phyloP scores from a whole-genome alignment of 2,797 vertebrate genomes.

The Merluccius polli region DNA sequence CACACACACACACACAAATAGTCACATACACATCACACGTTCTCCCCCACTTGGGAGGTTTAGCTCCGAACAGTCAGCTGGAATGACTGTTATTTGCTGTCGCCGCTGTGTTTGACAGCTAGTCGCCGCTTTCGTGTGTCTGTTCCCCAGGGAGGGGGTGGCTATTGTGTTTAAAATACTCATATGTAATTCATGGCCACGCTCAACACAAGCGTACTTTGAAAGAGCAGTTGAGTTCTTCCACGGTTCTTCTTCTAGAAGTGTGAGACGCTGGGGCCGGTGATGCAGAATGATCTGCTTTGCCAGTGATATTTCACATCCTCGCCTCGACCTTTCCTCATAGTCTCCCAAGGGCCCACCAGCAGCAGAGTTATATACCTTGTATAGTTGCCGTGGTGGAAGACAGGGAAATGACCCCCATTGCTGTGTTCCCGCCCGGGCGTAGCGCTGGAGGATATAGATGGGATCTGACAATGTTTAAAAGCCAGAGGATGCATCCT shows the following conservation, averaged over 20 bases:
- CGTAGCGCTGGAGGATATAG: slow-evolving; percentile 47
- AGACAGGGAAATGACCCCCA: slow-evolving; percentile 52
- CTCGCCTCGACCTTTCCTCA: neutral
- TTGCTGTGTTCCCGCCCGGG: slow-evolving; percentile 43
- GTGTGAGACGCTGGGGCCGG: neutral
- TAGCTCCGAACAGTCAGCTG: slow-evolving; percentile 34
- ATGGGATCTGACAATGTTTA: slow-evolving; percentile 58
- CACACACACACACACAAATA: slow-evolving; percentile 19
- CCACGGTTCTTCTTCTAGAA: neutral
- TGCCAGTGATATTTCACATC: neutral
- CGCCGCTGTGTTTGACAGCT: slow-evolving; percentile 24
- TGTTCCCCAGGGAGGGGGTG: neutral
- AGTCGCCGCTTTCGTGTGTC: slow-evolving; percentile 10
- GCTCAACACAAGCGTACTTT: neutral
- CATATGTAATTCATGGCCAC: neutral
- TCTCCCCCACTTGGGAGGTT: slow-evolving; percentile 29
- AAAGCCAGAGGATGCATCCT: slow-evolving; percentile 43
- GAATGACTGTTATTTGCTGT: slow-evolving; percentile 23
- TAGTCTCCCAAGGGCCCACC: slow-evolving; percentile 24
- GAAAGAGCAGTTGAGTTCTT: neutral
- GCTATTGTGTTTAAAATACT: neutral
- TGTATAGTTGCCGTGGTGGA: slow-evolving; percentile 42
- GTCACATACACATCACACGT: neutral
- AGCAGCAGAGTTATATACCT: slow-evolving; percentile 38
- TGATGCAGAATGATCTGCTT: neutral